Evolutionary conservation across 2,888 invertebrate genomes (phyloP).

Genomic region (Cantharis lateralis): DNA sequence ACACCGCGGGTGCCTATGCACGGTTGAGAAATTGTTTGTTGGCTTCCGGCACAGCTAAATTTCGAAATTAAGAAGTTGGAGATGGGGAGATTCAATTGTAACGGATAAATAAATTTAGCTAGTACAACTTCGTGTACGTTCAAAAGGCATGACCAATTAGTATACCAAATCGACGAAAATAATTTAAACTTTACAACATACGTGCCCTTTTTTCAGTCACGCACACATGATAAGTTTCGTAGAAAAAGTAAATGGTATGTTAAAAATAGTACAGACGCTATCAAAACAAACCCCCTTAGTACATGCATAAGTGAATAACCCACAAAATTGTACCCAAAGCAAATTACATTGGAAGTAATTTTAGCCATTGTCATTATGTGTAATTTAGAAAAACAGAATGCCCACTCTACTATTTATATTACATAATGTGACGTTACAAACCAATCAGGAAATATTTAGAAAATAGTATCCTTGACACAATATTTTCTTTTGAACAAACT

Average conservation of each 20-base stretch:
- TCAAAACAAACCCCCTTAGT: constrained; percentile 5
- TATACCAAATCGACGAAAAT: neutral
- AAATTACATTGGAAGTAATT: neutral
- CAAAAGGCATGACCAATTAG: neutral
- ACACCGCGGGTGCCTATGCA: no score
- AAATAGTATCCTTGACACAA: constrained; percentile 2
- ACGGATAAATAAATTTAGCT: neutral
- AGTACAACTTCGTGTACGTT: neutral
- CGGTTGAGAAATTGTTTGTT: no score
- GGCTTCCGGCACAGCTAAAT: no score
- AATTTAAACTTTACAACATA: constrained; percentile 2
- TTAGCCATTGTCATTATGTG: neutral
- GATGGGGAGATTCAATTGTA: neutral
- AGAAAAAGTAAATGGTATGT: constrained; percentile 7
- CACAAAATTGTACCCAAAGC: neutral
- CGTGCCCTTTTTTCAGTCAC: constrained; percentile 15
- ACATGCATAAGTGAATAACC: neutral
- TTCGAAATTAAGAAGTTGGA: neutral
- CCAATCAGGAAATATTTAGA: neutral
- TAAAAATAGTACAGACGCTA: neutral
- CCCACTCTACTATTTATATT: neutral
- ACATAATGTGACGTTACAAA: neutral
- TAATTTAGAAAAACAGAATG: neutral
- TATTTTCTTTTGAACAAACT: neutral
- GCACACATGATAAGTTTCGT: constrained; percentile 14